A percentile compares a stretch with the other conserved stretches of the same genome.
Conservation (phyloP, 1,140 invertebrate genomes). For the Sinella curviseta region DNA sequence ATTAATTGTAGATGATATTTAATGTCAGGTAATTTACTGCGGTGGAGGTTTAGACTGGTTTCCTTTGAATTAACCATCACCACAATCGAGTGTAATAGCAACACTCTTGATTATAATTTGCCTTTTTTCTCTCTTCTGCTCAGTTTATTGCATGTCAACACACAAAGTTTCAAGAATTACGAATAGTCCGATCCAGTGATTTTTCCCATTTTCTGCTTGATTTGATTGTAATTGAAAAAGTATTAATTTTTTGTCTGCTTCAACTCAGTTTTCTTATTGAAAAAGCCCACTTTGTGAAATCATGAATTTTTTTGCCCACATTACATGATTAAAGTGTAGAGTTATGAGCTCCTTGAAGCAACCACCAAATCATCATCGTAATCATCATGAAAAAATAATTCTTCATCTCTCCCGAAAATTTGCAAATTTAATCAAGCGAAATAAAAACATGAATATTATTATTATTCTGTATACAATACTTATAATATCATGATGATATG, state of each 20-base stretch:
- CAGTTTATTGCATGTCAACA: neutral
- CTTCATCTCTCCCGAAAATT: neutral
- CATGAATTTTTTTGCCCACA: neutral
- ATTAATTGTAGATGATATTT: slow-evolving; percentile 1
- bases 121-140: neutral
- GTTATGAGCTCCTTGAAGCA: neutral
- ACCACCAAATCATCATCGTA: neutral
- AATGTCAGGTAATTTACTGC: neutral
- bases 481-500: neutral
- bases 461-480: neutral
- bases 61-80: neutral
- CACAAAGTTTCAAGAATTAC: too few species aligned
- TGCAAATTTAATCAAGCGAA: slow-evolving; percentile 21
- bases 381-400: neutral
- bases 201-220: neutral
- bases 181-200: too few species aligned
- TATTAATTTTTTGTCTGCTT: neutral
- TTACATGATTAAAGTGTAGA: neutral
- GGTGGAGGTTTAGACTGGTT: neutral
- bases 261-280: neutral
- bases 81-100: neutral
- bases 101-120: neutral
- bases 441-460: neutral
- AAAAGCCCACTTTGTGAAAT: neutral
- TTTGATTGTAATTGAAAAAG: slow-evolving; percentile 2